phyloP scores from a whole-genome alignment of 2,888 invertebrate species.

The Lycophotia porphyrea region DNA sequence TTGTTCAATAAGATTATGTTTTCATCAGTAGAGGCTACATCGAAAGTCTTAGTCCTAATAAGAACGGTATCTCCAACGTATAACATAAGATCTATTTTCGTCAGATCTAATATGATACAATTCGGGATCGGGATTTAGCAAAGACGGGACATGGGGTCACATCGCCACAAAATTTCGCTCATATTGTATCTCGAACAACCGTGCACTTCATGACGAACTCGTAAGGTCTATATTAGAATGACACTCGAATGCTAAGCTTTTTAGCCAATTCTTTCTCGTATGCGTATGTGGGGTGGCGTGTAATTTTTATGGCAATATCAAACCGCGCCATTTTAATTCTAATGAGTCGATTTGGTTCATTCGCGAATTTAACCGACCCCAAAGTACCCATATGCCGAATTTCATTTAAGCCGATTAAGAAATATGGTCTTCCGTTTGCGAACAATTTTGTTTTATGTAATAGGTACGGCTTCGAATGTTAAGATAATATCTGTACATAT shows the following conservation, averaged over 20 bases:
- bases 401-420: conserved; percentile 59
- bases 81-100: conserved; percentile 53
- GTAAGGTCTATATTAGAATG: conserved; percentile 56
- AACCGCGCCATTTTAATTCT: conserved; percentile 58
- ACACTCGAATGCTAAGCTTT: conserved; percentile 32
- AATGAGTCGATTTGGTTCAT: conserved; percentile 54
- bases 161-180: conserved; percentile 52
- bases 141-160: conserved; percentile 57
- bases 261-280: conserved; percentile 41
- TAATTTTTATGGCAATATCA: conserved; percentile 56
- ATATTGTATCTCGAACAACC: conserved; percentile 41
- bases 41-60: conserved; percentile 31
- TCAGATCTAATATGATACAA: conserved; percentile 65
- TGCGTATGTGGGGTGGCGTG: conserved; percentile 30
- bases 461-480: conserved; percentile 20
- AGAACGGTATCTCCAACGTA: conserved; percentile 34
- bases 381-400: conserved; percentile 49
- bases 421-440: conserved; percentile 51
- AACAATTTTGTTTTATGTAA: conserved; percentile 37
- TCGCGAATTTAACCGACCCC: conserved; percentile 56
- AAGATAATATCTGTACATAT: conserved; percentile 12
- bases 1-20: conserved; percentile 33
- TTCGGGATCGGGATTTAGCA: conserved; percentile 62
- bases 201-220: conserved; percentile 40
- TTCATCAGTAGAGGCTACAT: conserved; percentile 21